Percentiles rank a stretch among this genome's conserved stretches.
Evolutionary conservation across 2,888 invertebrate genomes (phyloP).

Genomic region (Rhyacophila evoluta): DNA sequence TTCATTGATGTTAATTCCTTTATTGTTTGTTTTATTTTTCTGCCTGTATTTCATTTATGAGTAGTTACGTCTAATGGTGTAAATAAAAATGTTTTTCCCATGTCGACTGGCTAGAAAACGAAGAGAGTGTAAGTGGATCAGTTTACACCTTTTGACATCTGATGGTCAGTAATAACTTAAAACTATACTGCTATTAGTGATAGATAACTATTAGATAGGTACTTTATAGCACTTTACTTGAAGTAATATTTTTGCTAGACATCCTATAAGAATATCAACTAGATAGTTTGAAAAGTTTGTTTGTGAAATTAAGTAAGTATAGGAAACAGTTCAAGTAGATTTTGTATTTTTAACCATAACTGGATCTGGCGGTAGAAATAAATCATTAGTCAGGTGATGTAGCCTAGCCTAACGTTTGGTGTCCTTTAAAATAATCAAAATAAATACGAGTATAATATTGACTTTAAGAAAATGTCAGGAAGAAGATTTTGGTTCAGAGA

Average conservation of each 20-base stretch:
- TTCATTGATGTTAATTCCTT: too few relatives aligned
- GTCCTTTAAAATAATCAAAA: conserved; percentile 23
- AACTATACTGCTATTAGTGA: not conserved
- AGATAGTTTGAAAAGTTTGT: not conserved
- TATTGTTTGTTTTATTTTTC: too few relatives aligned
- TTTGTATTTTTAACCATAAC: not conserved
- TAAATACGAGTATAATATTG: conserved; percentile 8
- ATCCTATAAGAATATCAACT: not conserved
- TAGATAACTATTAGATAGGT: not conserved
- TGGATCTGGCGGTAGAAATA: not conserved
- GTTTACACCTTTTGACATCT: too few relatives aligned
- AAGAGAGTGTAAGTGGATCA: too few relatives aligned
- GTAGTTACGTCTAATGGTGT: too few relatives aligned
- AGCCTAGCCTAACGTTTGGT: conserved; percentile 9
- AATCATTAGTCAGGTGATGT: not conserved
- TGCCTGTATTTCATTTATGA: too few relatives aligned
- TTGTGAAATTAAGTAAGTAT: not conserved
- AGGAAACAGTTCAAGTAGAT: not conserved
- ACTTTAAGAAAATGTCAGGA: conserved; percentile 1
- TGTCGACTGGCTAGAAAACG: too few relatives aligned
- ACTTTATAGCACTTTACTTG: not conserved
- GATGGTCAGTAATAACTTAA: too few relatives aligned
- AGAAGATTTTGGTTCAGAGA: conserved; percentile 17
- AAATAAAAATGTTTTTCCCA: too few relatives aligned
- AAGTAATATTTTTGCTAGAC: not conserved